Conservation (phyloP, 2,797 vertebrate species). For the Gadopsis marmoratus region DNA sequence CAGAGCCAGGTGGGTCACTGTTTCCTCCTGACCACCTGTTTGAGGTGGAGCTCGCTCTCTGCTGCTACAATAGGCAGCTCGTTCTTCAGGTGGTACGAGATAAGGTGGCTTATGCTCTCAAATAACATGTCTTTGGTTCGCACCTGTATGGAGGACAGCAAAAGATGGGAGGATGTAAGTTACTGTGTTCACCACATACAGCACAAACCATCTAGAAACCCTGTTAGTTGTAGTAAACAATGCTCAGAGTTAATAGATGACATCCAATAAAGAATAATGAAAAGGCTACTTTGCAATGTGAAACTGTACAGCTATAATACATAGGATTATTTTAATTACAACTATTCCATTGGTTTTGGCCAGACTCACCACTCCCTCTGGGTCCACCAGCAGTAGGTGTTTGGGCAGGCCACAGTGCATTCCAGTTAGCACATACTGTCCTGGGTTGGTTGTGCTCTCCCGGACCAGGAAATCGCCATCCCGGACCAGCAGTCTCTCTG, state of each 20-base stretch:
- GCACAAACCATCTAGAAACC: not conserved
- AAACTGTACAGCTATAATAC: not conserved
- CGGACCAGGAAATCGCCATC: conserved; percentile 97
- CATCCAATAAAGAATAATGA: not conserved
- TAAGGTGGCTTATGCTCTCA: conserved; percentile 97
- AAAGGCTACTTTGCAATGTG: not conserved
- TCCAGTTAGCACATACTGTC: conserved; percentile 97
- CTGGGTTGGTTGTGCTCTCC: conserved; percentile 95
- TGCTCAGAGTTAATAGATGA: not conserved
- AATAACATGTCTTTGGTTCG: conserved; percentile 98
- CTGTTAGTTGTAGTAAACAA: not conserved
- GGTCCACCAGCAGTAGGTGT: conserved; percentile 96
- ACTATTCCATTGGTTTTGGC: not conserved
- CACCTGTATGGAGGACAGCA: conserved; percentile 82
- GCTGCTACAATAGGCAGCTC: conserved; percentile 95
- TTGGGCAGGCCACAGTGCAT: conserved; percentile 95
- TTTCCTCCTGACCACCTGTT: conserved; percentile 91
- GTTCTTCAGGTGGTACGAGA: conserved; percentile 94
- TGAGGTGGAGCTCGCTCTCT: conserved; percentile 95
- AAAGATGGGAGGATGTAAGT: not conserved
- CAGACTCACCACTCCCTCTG: conserved; percentile 95
- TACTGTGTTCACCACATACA: not conserved
- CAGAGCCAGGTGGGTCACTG: conserved; percentile 74
- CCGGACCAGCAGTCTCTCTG: conserved; percentile 90
- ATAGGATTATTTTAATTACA: not conserved